Evolutionary conservation across 2,888 invertebrate genomes (phyloP), one percentile per base, ranked within the genome.

Genomic region (Orchesella flavescens): DNA sequence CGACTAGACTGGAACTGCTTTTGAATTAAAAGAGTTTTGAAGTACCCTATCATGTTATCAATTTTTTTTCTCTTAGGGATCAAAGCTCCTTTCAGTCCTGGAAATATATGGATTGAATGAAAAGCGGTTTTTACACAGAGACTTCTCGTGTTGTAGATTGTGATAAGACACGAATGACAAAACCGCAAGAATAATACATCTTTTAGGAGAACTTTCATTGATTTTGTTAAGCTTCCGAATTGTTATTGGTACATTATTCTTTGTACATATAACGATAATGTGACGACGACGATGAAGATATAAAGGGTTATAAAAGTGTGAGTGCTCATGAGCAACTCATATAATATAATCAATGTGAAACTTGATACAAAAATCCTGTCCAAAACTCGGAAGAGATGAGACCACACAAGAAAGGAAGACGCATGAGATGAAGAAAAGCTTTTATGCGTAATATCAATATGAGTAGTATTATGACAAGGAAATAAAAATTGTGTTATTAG

Each of bases 121-220:
- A 34, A 34, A 34, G 34, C 34, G 34, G 34, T 34, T 34, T 2
- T 34, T 34, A n/a, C 34, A 34, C 3, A 34, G 34, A 34, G 34
- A 34, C 7, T 34, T 34, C 34, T 7, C 34, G 7, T 34, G 7
- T 34, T 34, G 34, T 2, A 34, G 34, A 34, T 34, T 79, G 72
- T 72, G 79, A 79, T 79, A 79, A 79, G 72, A n/a, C 79, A 79
- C 46, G 77, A 69, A 65, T 21, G 21, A 4, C 23, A n/a, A n/a
- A 34, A 34, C 34, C 34, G 7, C 34, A 34, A 34, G 7, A 34
- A 61, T 61, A 3, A 24, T 7, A 12, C 24, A 13, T 34, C 34
- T 7, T 24, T 23, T 53, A 5, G 4, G 53, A 10, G 10, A 53
- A n/a, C 4, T 24, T 53, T 53, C 12, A 61, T 23, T 13, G 24